Conservation (phyloP, 2,888 invertebrate genomes). For the Stenodera caucasica region DNA sequence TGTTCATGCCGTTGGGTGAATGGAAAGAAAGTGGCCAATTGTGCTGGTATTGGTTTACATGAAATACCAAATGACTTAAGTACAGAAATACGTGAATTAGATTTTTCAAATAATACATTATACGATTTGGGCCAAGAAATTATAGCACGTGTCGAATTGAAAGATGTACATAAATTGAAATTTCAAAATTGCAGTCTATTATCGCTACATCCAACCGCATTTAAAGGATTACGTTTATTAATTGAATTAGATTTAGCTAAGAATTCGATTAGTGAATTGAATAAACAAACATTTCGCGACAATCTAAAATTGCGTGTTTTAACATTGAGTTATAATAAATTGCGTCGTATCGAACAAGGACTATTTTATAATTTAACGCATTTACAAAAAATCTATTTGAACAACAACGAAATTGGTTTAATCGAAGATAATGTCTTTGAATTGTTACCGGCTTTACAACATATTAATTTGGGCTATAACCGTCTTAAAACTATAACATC, state of each 20-base stretch:
- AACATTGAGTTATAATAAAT: conserved; percentile 72
- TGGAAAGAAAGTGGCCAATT: conserved; percentile 83
- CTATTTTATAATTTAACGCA: conserved; percentile 75
- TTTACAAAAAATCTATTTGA: conserved; percentile 76
- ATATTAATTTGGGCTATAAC: conserved; percentile 74
- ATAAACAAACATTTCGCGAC: conserved; percentile 71
- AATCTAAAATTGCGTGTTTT: conserved; percentile 72
- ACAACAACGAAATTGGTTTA: conserved; percentile 71
- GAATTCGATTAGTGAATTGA: conserved; percentile 68
- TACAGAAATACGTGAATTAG: conserved; percentile 70
- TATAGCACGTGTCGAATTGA: conserved; percentile 69
- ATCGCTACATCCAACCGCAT: conserved; percentile 73
- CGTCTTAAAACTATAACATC: conserved; percentile 67
- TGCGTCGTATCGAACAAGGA: conserved; percentile 71
- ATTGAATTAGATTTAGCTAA: conserved; percentile 81
- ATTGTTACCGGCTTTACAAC: conserved; percentile 62
- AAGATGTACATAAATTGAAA: conserved; percentile 80
- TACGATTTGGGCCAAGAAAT: conserved; percentile 67
- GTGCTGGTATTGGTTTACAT: conserved; percentile 61
- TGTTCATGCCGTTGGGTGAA: conserved; percentile 87
- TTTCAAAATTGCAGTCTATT: conserved; percentile 74
- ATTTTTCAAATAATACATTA: conserved; percentile 72
- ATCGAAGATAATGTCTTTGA: conserved; percentile 66
- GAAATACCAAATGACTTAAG: conserved; percentile 74
- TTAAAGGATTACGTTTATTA: conserved; percentile 73